Evolutionary conservation across 2,113 vertebrate species (phyloP).

Genomic region (Pedionomus torquatus): DNA sequence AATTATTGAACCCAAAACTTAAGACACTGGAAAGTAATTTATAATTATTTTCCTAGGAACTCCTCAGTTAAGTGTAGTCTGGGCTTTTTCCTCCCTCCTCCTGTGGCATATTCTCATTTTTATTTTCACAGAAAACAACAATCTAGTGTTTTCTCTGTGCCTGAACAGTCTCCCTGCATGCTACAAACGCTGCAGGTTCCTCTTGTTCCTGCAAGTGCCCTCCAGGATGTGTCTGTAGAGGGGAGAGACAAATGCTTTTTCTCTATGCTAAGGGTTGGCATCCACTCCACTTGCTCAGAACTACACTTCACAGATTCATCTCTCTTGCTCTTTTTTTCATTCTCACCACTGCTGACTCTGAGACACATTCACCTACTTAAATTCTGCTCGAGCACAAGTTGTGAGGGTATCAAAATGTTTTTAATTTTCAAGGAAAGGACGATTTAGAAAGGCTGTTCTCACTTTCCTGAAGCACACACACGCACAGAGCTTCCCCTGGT

Average conservation of each 20-base stretch:
- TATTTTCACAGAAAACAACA: not conserved
- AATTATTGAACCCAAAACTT: not conserved
- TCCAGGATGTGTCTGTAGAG: not conserved
- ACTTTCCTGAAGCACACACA: not conserved
- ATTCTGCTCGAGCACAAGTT: slow-evolving; percentile 21
- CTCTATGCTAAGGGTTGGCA: not conserved
- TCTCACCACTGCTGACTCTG: not conserved
- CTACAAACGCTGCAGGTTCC: not conserved
- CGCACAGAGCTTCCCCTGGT: not conserved
- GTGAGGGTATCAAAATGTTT: slow-evolving; percentile 10
- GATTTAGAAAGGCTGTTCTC: slow-evolving; percentile 22
- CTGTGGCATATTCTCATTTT: not conserved
- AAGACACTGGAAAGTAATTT: not conserved
- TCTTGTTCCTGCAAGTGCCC: not conserved
- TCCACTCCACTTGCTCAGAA: not conserved
- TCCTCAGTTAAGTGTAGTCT: not conserved
- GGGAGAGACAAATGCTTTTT: not conserved
- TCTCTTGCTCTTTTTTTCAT: not conserved
- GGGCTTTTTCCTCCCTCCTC: not conserved
- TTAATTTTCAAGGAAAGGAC: slow-evolving; percentile 17
- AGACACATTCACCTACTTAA: slow-evolving; percentile 9
- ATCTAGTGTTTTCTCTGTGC: not conserved
- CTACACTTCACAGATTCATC: not conserved
- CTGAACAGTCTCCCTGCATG: not conserved
- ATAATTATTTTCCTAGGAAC: not conserved